These are phyloP conservation scores for Oscarella lobularis DNA, from an alignment of 37 sponge, comb jelly and placozoan species.

Conservation along the genomic window DNA sequence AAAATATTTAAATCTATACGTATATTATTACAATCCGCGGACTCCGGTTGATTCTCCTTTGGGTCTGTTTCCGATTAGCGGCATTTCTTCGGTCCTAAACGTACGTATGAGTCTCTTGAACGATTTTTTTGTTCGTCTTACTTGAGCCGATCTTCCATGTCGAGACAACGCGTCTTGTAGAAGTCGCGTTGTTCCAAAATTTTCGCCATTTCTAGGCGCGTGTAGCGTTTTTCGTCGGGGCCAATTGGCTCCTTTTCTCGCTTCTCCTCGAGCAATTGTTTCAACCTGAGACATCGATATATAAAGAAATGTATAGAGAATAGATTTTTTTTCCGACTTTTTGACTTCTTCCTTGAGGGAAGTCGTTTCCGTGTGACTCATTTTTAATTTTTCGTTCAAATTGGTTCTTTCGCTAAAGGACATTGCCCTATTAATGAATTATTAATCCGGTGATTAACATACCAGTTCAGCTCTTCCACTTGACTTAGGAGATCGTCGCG, in stretches of 20 bases:
- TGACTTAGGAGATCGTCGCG: too few species aligned
- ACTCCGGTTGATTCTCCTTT: too few species aligned
- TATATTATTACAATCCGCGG: too few species aligned
- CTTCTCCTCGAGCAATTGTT: neutral
- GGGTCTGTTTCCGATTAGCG: too few species aligned
- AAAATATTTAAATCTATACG: too few species aligned
- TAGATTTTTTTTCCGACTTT: neutral
- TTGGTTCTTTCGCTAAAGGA: neutral
- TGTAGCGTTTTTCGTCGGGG: neutral
- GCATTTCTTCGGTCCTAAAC: too few species aligned
- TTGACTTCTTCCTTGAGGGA: neutral
- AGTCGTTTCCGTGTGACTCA: neutral
- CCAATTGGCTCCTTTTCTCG: neutral
- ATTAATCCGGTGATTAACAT: neutral
- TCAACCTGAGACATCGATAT: neutral
- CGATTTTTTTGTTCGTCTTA: too few species aligned
- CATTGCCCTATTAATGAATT: neutral
- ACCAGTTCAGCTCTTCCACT: neutral
- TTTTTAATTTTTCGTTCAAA: neutral
- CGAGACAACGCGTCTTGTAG: neutral
- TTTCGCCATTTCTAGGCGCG: neutral
- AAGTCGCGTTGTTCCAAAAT: neutral
- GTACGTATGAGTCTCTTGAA: too few species aligned
- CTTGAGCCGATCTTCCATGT: neutral
- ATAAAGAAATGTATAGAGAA: neutral